Evolutionary conservation across 2,113 vertebrate genomes (phyloP), one percentile per base, ranked within the genome.

Genomic region (Myiagra hebetior): DNA sequence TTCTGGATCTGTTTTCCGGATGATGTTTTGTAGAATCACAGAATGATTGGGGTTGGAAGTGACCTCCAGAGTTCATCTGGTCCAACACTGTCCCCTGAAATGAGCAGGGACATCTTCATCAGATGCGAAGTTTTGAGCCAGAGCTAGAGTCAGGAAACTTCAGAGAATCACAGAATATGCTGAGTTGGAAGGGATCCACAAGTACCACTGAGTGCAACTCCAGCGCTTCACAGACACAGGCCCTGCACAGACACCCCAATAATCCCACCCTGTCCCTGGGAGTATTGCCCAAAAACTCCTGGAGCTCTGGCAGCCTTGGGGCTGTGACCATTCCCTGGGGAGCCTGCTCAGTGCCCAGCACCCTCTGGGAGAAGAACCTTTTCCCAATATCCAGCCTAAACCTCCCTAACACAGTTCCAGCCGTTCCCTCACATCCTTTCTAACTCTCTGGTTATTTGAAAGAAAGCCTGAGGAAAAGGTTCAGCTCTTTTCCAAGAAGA

Each of bases 111-210:
- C 53, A 42, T 84, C 49, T 69, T 68, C 24, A 26, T 53, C 3
- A 0, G 21, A 26, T 50, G 27, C 0, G 4, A 55, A 62, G 33
- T 35, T 77, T 26, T 0, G 1, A 77, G 64, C 11, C 33, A 37
- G 33, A 73, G 28, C 50, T 74, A 1, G 1, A 77, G 35, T 33
- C 47, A 72, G 35, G 21, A 49, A 56, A 63, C 63, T 70, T 49
- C 7, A 50, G 23, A 63, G 63, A 70, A 42, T 70, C 49, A 44
- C 28, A 55, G 80, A 44, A 84, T 49, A 5, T 42, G 27, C 72
- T 70, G 49, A 49, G 42, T 23, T 56, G 56, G 87, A 84, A 70
- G 18, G 31, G 35, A 70, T 55, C 35, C 72, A 63, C 41, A 49
- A 14, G 37, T 27, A 49, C 13, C 55, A 28, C 1, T 7, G 16